Evolutionary conservation across 2,888 invertebrate genomes (phyloP).

Genomic region (Protophormia terraenovae): DNA sequence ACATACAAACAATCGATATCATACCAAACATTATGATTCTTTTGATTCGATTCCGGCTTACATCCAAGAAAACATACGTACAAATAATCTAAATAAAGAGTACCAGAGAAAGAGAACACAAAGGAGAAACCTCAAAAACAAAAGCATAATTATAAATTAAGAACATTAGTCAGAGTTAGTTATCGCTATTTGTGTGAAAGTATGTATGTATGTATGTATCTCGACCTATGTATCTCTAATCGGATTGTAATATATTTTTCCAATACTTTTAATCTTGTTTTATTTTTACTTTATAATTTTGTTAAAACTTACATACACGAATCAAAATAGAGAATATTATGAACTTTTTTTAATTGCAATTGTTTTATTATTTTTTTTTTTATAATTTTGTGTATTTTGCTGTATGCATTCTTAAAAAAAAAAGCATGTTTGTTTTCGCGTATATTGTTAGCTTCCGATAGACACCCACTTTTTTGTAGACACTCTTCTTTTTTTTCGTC

Average conservation of each 20-base stretch:
- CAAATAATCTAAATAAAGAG: too few species aligned
- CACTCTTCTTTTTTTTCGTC: conserved; percentile 1
- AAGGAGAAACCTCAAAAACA: conserved; percentile 21
- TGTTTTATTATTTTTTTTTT: conserved; percentile 35
- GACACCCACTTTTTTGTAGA: conserved; percentile 53
- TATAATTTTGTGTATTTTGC: conserved; percentile 39
- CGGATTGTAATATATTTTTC: conserved; percentile 55
- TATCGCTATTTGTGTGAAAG: conserved; percentile 14
- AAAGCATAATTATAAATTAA: conserved; percentile 37
- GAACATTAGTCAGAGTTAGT: conserved; percentile 22
- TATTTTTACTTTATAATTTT: conserved; percentile 31
- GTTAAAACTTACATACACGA: neutral
- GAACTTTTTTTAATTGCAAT: conserved; percentile 40
- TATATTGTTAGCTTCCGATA: conserved; percentile 49
- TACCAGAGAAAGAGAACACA: conserved; percentile 18
- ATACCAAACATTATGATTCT: conserved; percentile 44
- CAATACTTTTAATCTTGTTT: neutral
- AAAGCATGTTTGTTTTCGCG: conserved; percentile 35
- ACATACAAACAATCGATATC: conserved; percentile 30
- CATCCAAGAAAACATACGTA: neutral
- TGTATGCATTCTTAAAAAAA: conserved; percentile 2
- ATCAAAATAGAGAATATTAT: conserved; percentile 13
- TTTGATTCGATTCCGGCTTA: conserved; percentile 31
- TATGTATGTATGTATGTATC: neutral
- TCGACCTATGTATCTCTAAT: conserved; percentile 25